Evolutionary conservation across 2,888 invertebrate species (phyloP), one percentile per base, ranked within the genome.

Genomic region (Schrankia costaestrigalis): DNA sequence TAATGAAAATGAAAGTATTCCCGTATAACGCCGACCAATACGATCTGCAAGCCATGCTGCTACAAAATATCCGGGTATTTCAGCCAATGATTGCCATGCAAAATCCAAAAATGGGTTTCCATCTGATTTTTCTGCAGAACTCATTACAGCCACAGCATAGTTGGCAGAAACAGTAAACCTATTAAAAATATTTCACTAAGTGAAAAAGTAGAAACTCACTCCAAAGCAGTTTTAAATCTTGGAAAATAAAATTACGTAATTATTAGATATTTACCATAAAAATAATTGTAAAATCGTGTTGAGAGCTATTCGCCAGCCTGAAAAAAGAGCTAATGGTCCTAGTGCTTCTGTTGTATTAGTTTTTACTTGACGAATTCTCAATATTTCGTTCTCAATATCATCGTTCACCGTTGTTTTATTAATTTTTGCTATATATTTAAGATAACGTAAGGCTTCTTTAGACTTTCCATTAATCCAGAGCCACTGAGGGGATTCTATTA

Each of bases 101-200:
- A 91, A 92, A 68, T 91, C 92, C 41, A 92, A 56, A 63, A 91
- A 92, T 7, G 92, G 92, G 73, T 92, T 92, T 18, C 90, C 91
- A 34, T 87, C 87, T 60, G 90, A 76, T 39, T 87, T 89, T 52
- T 90, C 88, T 19, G 68, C 71, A 3, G 74, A 63, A 56, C 85
- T 89, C 47, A 91, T 70, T 12, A 90, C 61, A 35, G 90, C 63
- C 6, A 89, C 79, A 37, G 85, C 80, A 56, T 90, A 91, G 34
- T 84, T 83, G 36, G 89, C 61, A 4, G 84, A 78, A 11, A 88
- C 78, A 38, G 84, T 80, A 47, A 84, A 68, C 90, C 90, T 90
- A 52, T 15, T 31, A 25, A 23, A 36, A 33, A 2, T 31, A 44
- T n/a, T n/a, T n/a, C n/a, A n/a, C 25, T 10, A 11, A 11, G n/a